phyloP scores from a whole-genome alignment of 2,797 vertebrate species.

The Bradypodion pumilum region DNA sequence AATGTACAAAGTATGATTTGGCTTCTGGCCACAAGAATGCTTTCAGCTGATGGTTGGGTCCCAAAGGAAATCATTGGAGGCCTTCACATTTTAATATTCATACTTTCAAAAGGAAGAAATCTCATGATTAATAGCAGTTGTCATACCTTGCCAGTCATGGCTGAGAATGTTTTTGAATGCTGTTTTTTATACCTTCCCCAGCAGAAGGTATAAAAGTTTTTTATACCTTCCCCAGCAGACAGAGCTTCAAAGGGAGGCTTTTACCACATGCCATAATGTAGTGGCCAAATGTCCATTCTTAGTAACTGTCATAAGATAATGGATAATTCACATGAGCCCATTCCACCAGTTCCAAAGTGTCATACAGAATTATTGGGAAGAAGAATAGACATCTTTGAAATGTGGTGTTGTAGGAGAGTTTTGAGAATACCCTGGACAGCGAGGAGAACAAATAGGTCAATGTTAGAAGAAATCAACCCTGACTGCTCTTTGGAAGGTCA shows the following conservation, averaged over 20 bases:
- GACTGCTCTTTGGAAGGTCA: too few species aligned
- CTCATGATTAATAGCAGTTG: conserved; percentile 9
- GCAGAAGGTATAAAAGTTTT: too few species aligned
- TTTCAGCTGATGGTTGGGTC: conserved; percentile 14
- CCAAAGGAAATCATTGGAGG: conserved; percentile 28
- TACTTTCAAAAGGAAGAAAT: conserved; percentile 20
- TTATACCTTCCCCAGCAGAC: not conserved
- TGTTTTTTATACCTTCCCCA: too few species aligned
- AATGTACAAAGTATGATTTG: not conserved
- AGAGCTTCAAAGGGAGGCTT: not conserved
- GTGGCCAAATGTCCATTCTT: not conserved
- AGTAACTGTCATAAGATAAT: not conserved
- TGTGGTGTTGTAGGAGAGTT: too few species aligned
- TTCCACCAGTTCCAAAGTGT: not conserved
- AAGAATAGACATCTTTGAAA: too few species aligned
- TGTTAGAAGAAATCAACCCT: too few species aligned
- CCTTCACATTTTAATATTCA: conserved; percentile 17
- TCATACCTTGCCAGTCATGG: not conserved
- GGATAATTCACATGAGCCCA: not conserved
- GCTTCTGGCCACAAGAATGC: not conserved
- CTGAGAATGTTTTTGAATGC: not conserved
- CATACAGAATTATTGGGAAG: too few species aligned
- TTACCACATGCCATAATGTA: not conserved
- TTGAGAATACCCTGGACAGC: too few species aligned
- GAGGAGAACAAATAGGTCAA: too few species aligned